Percentiles rank a stretch among this genome's conserved stretches.
These are phyloP conservation scores for Drosophila dives DNA, from an alignment of 2,888 invertebrate genomes.

Conservation along the genomic window DNA sequence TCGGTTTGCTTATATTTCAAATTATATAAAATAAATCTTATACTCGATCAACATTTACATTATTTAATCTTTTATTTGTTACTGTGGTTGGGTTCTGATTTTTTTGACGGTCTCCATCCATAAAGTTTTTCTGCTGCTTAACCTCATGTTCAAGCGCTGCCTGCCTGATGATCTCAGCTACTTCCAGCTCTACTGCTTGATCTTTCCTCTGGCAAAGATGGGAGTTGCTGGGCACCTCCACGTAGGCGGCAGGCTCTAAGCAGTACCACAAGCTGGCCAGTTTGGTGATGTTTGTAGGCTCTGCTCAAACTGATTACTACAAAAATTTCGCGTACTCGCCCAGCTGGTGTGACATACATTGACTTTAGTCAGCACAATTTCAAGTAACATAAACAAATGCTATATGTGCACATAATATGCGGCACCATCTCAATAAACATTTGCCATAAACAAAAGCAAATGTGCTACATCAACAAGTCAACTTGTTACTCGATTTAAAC, in stretches of 20 bases:
- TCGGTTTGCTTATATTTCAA: background rate
- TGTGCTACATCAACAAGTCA: slow-evolving; percentile 54
- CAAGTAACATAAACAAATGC: slow-evolving; percentile 39
- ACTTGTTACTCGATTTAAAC: background rate
- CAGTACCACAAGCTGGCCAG: slow-evolving; percentile 39
- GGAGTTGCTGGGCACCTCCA: slow-evolving; percentile 44
- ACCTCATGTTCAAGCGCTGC: slow-evolving; percentile 59
- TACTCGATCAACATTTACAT: slow-evolving; percentile 1
- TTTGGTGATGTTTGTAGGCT: slow-evolving; percentile 18
- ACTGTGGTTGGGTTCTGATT: background rate
- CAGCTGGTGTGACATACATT: slow-evolving; percentile 10
- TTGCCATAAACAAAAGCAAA: slow-evolving; percentile 33
- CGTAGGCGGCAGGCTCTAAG: slow-evolving; percentile 58
- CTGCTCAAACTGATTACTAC: slow-evolving; percentile 37
- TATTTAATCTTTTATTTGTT: background rate
- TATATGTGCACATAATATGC: slow-evolving; percentile 1
- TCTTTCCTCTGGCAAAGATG: slow-evolving; percentile 1
- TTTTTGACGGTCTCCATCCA: slow-evolving; percentile 1
- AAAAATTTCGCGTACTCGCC: background rate
- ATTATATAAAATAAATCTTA: background rate
- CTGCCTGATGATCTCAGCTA: slow-evolving; percentile 52
- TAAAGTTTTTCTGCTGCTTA: slow-evolving; percentile 33
- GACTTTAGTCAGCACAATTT: slow-evolving; percentile 17
- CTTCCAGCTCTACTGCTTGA: slow-evolving; percentile 9
- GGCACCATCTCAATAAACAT: slow-evolving; percentile 16